Evolutionary conservation across 1,140 invertebrate species (phyloP), one percentile per base, ranked within the genome.

Genomic region (Drosophila arizonae): DNA sequence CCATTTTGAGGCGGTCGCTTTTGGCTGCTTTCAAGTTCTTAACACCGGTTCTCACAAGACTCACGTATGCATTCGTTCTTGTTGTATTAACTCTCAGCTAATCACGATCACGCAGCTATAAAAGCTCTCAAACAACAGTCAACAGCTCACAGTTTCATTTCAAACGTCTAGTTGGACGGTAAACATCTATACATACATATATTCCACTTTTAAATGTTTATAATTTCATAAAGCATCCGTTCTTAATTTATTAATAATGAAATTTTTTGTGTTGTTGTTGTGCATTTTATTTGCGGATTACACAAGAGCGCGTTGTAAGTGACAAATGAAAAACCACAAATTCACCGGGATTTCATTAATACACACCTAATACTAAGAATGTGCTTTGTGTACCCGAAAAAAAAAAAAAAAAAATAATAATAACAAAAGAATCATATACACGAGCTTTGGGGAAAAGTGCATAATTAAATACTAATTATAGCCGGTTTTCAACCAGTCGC

Each of bases 251-350:
- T 9, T 21, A 36, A 68, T 33, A 50, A 78, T 76, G 76, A 72
- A 64, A 56, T 51, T 60, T 2, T 10, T 76, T 55, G 28, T 64
- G 13, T 21, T 76, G 4, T 55, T 72, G 9, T 43, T 78, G 17
- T 67, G 63, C 46, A 45, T 78, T 52, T 63, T 75, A 28, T 28
- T 58, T 57, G 72, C 41, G 63, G 48, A 72, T 41, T 60, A 52
- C 39, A 56, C 43, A 46, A 52, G 41, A 55, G 72, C 72, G 8
- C 72, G 58, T 24, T 76, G 76, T 78, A 77, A 69, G 73, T 76
- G 52, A 54, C 21, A 52, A 50, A 43, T 64, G 28, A 1, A 15
- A 17, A 17, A 39, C 55, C 55, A 45, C 24, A 45, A 28, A 57
- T n/a, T 57, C 6, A 9, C 4, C 39, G 52, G 41, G 55, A 57